Percentiles rank a stretch among this genome's conserved stretches.
These are phyloP conservation scores for Eunapius fragilis DNA, from an alignment of 37 sponge, comb jelly and placozoan species.

Conservation along the genomic window DNA sequence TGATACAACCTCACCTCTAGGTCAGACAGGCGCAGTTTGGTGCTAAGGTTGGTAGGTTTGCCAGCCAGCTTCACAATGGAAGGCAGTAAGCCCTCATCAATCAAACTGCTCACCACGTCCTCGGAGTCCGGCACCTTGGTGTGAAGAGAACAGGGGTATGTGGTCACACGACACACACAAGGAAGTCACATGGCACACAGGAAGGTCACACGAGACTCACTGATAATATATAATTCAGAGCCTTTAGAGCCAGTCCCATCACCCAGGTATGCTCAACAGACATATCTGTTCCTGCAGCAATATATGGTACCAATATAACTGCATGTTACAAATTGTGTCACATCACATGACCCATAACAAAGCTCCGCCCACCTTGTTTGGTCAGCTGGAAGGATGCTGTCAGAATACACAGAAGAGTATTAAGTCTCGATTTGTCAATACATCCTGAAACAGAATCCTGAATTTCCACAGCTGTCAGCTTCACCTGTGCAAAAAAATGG, in stretches of 20 bases:
- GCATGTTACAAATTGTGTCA: too few relatives aligned
- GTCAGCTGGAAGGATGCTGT: conserved; percentile 24
- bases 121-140: neutral
- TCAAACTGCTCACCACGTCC: conserved; percentile 32
- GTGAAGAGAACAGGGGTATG: too few relatives aligned
- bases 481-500: too few relatives aligned
- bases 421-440: conserved; percentile 9
- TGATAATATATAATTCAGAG: conserved; percentile 34
- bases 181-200: too few relatives aligned
- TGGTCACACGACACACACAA: neutral
- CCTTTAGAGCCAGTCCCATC: conserved; percentile 40
- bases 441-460: conserved; percentile 52
- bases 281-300: conserved; percentile 16
- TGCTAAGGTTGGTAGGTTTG: conserved; percentile 62
- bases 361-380: conserved; percentile 28
- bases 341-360: neutral
- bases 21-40: conserved; percentile 56
- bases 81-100: conserved; percentile 39
- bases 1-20: conserved; percentile 80
- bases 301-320: neutral
- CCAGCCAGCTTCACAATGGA: conserved; percentile 41
- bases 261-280: conserved; percentile 62
- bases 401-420: conserved; percentile 25
- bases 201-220: neutral
- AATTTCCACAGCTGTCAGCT: conserved; percentile 33